Evolutionary conservation across 2,113 vertebrate species (phyloP).

Genomic region (Labeo catla): DNA sequence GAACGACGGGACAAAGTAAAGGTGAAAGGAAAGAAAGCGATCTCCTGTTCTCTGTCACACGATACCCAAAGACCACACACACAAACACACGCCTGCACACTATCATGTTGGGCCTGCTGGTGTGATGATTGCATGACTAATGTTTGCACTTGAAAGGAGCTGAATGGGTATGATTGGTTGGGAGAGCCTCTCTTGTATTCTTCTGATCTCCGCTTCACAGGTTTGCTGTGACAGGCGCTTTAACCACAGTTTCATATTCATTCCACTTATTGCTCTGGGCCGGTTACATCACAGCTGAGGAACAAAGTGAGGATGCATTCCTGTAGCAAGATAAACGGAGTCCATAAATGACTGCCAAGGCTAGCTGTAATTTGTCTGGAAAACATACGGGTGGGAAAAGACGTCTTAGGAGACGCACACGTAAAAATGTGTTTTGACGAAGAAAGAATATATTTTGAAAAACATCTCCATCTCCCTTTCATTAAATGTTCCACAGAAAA

Average conservation of each 20-base stretch:
- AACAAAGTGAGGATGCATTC: conserved; percentile 51
- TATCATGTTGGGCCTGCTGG: conserved; percentile 37
- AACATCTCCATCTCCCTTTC: background rate
- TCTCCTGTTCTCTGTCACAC: conserved; percentile 26
- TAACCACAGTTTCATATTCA: conserved; percentile 42
- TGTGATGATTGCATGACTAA: conserved; percentile 55
- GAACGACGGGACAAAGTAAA: background rate
- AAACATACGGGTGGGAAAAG: conserved; percentile 34
- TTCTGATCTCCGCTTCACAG: conserved; percentile 43
- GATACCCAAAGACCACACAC: conserved; percentile 50
- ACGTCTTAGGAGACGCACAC: background rate
- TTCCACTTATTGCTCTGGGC: conserved; percentile 39
- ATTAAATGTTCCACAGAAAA: background rate
- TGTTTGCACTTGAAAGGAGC: conserved; percentile 45
- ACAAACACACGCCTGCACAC: conserved; percentile 34
- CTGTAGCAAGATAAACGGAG: conserved; percentile 40
- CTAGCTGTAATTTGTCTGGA: conserved; percentile 18
- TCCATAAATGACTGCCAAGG: conserved; percentile 18
- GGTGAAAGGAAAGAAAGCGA: conserved; percentile 22
- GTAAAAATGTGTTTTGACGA: background rate
- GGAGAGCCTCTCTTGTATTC: background rate
- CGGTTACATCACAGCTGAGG: conserved; percentile 43
- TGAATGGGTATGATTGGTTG: conserved; percentile 42
- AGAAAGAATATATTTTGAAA: background rate
- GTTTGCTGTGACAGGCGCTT: conserved; percentile 43